Conservation (phyloP, 2,113 vertebrate genomes). For the Pterocles gutturalis region DNA sequence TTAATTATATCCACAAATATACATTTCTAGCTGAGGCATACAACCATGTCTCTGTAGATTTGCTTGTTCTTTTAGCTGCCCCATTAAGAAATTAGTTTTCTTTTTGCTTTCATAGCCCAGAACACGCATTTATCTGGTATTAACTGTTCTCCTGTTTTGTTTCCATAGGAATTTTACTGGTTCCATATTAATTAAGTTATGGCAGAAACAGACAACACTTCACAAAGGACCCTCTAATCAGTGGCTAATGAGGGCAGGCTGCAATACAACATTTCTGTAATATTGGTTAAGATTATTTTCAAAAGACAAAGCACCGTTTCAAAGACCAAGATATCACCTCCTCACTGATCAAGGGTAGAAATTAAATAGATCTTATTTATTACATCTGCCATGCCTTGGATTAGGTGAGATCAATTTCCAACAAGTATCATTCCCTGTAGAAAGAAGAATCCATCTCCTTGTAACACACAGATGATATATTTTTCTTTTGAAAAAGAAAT, state of each 20-base stretch:
- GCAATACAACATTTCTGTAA: not conserved
- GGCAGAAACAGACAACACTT: conserved; percentile 19
- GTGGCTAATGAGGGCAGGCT: conserved; percentile 15
- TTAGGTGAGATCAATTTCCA: not conserved
- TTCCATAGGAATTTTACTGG: conserved; percentile 25
- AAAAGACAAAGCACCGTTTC: not conserved
- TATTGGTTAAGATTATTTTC: not conserved
- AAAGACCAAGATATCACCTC: not conserved
- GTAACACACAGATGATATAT: fast-evolving
- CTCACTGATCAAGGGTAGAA: not conserved
- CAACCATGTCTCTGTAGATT: not conserved
- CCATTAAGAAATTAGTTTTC: conserved; percentile 23
- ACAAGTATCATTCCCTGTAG: not conserved
- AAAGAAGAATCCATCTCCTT: not conserved
- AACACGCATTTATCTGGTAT: not conserved
- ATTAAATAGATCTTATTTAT: not conserved
- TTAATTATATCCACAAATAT: conserved; percentile 64
- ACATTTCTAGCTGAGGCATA: not conserved
- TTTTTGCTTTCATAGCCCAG: not conserved
- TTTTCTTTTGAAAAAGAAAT: not conserved
- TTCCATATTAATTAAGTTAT: conserved; percentile 35
- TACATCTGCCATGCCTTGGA: not conserved
- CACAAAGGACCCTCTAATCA: conserved; percentile 61
- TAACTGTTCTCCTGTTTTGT: not conserved
- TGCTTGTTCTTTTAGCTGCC: not conserved